Conservation (phyloP, 2,113 vertebrate genomes). For the Atlantisia rogersi region DNA sequence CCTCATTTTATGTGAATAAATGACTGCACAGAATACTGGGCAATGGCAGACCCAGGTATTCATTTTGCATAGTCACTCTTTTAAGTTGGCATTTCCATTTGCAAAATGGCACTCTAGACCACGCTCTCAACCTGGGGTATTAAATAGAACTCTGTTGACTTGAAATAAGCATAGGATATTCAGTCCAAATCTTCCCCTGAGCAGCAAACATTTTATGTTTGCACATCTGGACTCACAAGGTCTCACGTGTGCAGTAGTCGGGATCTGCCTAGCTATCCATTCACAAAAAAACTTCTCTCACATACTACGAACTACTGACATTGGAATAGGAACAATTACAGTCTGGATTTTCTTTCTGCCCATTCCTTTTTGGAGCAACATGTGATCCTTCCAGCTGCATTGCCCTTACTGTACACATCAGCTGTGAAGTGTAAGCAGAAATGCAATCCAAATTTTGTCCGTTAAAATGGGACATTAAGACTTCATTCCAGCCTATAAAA, state of each 20-base stretch:
- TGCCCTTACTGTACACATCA: not conserved
- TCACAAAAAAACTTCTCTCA: not conserved
- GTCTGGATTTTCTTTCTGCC: not conserved
- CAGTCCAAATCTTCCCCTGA: not conserved
- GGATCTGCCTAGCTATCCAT: not conserved
- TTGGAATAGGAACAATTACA: not conserved
- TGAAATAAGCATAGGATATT: not conserved
- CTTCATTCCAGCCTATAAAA: not conserved
- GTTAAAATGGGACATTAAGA: not conserved
- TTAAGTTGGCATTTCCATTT: not conserved
- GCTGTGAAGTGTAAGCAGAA: not conserved
- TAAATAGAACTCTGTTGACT: not conserved
- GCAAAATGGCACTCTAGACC: not conserved
- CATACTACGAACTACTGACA: not conserved
- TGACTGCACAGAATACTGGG: not conserved
- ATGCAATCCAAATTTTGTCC: not conserved
- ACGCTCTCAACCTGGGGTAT: not conserved
- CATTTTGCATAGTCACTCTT: not conserved
- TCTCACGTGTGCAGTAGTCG: not conserved
- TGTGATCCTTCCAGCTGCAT: not conserved
- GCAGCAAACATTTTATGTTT: not conserved
- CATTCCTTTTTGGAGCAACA: not conserved
- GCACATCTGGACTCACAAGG: not conserved
- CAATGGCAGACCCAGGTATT: not conserved
- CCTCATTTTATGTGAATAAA: not conserved